Evolutionary conservation across 1,140 invertebrate genomes (phyloP), one percentile per base, ranked within the genome.

Genomic region (Drosophila biarmipes): DNA sequence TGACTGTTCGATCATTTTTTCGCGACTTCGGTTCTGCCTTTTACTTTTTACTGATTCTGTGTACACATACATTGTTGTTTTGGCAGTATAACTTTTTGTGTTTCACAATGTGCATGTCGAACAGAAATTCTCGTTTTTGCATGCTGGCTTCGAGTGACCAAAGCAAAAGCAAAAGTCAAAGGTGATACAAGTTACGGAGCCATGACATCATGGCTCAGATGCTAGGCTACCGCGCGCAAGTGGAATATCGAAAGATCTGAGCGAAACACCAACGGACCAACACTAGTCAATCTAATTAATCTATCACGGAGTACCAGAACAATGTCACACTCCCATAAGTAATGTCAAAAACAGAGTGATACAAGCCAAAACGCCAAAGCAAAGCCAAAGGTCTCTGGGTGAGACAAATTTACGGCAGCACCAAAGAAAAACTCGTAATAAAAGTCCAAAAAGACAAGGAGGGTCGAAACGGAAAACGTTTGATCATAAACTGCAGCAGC

Each of bases 181-280:
- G 66, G 49, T 69, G 63, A 81, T 29, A 48, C 42, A 87, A 89
- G 79, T 80, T 53, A 67, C 80, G 42, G 62, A 40, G 52, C 79
- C 66, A 87, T 86, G 82, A 86, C 84, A 87, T 86, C 82, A 87
- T 78, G 48, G 58, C 64, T 71, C 57, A 40, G 35, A 69, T 49
- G 66, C 63, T 69, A 58, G 61, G 77, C 66, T 74, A 21, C 29
- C 63, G 48, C 8, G 29, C 58, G 53, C 55, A 66, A 69, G 56
- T 71, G 46, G 82, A 73, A 46, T 46, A 27, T 51, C 27, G 27
- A 53, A 56, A 52, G 53, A 66, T 59, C 38, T 34, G 48, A 54
- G 10, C 37, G 42, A n/a, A 40, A 43, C 29, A 37, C 27, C 29
- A 43, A 24, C 10, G 8, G 17, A 17, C 31, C 37, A 75, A 24